Percentiles rank a stretch among this genome's conserved stretches.
Conservation (phyloP, 2,113 vertebrate genomes). For the Garra rufa region DNA sequence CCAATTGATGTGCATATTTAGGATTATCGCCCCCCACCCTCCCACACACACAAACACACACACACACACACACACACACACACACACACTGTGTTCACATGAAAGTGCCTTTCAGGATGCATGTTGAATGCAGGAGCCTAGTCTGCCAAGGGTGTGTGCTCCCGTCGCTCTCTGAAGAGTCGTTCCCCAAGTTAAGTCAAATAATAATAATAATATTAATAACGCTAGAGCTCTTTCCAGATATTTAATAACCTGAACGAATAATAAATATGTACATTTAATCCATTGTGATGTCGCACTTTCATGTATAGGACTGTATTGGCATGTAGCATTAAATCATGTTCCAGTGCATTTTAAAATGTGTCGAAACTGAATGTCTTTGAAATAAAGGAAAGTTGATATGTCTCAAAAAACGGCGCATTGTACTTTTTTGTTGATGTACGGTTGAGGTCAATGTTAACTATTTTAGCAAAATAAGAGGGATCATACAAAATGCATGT, state of each 20-base stretch:
- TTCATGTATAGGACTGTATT: constrained; percentile 80
- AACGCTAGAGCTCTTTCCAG: constrained; percentile 55
- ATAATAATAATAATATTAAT: constrained; percentile 15
- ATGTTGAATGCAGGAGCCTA: constrained; percentile 53
- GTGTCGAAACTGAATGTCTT: constrained; percentile 76
- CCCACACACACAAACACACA: constrained; percentile 16
- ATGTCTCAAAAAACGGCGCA: constrained; percentile 61
- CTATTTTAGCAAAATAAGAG: no score
- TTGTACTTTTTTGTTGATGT: constrained; percentile 41
- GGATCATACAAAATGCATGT: no score
- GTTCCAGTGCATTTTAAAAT: constrained; percentile 73
- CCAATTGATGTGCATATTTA: constrained; percentile 10
- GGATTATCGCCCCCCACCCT: background rate
- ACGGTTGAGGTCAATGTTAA: no score
- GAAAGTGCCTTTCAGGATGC: constrained; percentile 77
- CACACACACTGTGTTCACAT: constrained; percentile 53
- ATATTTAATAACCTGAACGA: constrained; percentile 66
- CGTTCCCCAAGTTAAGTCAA: constrained; percentile 58
- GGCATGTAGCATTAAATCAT: constrained; percentile 82
- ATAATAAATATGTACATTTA: constrained; percentile 82
- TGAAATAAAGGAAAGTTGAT: constrained; percentile 73
- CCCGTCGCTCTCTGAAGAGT: constrained; percentile 59
- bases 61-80: constrained; percentile 34
- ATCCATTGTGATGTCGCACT: constrained; percentile 90
- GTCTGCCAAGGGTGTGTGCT: constrained; percentile 53